Evolutionary conservation across 2,113 vertebrate species (phyloP), one percentile per base, ranked within the genome.

Genomic region (Variabilichromis moorii): DNA sequence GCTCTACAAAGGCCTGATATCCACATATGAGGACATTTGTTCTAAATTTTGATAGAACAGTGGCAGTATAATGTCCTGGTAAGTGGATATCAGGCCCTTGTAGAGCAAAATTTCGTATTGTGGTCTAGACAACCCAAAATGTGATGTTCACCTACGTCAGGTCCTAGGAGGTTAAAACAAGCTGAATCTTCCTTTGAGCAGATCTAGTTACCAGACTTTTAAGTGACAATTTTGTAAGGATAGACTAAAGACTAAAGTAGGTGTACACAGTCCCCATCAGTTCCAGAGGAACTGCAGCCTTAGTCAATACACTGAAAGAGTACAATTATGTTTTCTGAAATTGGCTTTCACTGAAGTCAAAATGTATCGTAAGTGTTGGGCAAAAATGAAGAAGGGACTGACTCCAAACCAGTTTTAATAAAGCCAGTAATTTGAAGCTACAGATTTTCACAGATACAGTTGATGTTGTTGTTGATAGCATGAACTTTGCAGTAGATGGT

Each of bases 191-290:
- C 6, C 59, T 37, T 37, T 66, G 61, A 2, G 17, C 17, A n/a
- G 31, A 12, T 66, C 0, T 17, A 59, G 57, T 61, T 61, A 17
- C 26, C 14, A 31, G 26, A 31, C 57, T 31, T 59, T 61, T 61
- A 61, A 31, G 57, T 61, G 26, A 31, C 26, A 31, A 31, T 13
- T 10, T 5, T 42, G 35, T 1, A 42, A 71, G 19, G 6, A 1
- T 2, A 68, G 35, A 40, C 7, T 68, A 42, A 21, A 71, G n/a
- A n/a, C n/a, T n/a, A n/a, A n/a, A n/a, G 11, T 24, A 71, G 35
- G 35, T 9, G n/a, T 24, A 24, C 12, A 42, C 35, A 13, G 0
- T 24, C 0, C 61, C 61, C 9, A n/a, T 66, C 31, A 37, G 61
- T 66, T 66, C 31, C 61, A n/a, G 61, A 37, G 16, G 33, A 66